Base-by-base conservation (phyloP, 2,797 vertebrate species). In the Chloroceryle amazona region DNA sequence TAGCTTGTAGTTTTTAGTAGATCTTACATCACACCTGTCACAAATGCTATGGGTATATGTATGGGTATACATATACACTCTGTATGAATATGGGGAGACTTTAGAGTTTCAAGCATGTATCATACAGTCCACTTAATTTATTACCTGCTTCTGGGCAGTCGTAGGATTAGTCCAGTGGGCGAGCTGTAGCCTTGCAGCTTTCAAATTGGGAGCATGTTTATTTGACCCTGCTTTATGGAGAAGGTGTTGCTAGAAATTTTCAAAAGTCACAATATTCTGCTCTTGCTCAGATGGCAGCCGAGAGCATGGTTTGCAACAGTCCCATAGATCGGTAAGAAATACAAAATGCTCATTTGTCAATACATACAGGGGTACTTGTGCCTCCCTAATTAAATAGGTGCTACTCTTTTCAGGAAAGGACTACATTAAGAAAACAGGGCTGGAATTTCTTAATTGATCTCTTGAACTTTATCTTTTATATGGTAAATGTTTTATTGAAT, bases 401-500 rank as follows among this genome's bases (percentile, higher is more conserved):
- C 96, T 96, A 6, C 81, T 90, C 71, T 65, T 37, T 82, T 90
- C 71, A 47, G 68, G 78, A 89, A 80, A 81, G 58, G 33, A 7
- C 37, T 68, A n/a, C 19, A 1, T n/a, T 72, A 46, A 62, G 72
- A 58, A 90, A 70, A 86, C 52, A 70, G 91, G 86, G 83, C 86
- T 91, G 95, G 91, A 81, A 63, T 91, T 94, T 93, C 41, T 65
- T 46, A 78, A 88, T 18, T 52, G 71, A 92, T 89, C 86, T 94
- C 86, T 92, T 81, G 55, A 90, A 86, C 85, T 74, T 89, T 42
- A 61, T 61, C 88, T 96, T 93, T 95, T 81, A 95, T 95, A 91
- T 16, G 16, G 35, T 58, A 91, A 95, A 96, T 95, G 79, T 90
- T 92, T 92, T 70, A 71, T 55, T 81, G 90, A 94, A 93, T 96